Evolutionary conservation across 2,113 vertebrate species (phyloP).

Genomic region (Semicossyphus pulcher): DNA sequence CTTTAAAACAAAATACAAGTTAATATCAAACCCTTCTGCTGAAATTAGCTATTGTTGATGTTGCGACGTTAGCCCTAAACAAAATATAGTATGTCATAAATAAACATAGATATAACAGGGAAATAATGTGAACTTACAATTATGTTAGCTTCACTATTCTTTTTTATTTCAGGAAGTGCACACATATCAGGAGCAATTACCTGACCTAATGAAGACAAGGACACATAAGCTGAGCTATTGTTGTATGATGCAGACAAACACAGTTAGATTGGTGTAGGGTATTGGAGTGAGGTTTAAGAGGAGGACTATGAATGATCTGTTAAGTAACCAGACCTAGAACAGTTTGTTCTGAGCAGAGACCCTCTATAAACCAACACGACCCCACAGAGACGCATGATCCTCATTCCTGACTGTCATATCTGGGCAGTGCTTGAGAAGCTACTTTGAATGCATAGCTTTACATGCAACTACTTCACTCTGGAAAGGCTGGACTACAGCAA

Average conservation of each 20-base stretch:
- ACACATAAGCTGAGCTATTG: background rate
- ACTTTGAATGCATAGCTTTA: too few species aligned
- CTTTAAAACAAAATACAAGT: background rate
- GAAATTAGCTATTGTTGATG: background rate
- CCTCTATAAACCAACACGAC: background rate
- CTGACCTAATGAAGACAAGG: background rate
- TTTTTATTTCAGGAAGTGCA: too few species aligned
- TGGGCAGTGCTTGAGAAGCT: too few species aligned
- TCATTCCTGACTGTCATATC: background rate
- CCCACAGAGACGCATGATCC: background rate
- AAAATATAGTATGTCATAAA: too few species aligned
- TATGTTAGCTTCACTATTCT: background rate
- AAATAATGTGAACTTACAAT: background rate
- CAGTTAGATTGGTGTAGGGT: background rate
- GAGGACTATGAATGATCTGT: background rate
- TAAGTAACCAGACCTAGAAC: constrained; percentile 2
- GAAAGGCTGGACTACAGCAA: too few species aligned
- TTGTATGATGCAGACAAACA: background rate
- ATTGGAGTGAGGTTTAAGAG: background rate
- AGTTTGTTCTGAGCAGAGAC: constrained; percentile 5
- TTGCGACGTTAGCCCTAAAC: background rate
- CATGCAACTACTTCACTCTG: too few species aligned
- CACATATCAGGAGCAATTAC: too few species aligned
- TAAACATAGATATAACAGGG: too few species aligned
- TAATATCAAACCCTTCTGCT: too few species aligned